A percentile compares a stretch with the other conserved stretches of the same genome.
Conservation (phyloP, 2,797 vertebrate genomes). For the Chiloscyllium punctatum region DNA sequence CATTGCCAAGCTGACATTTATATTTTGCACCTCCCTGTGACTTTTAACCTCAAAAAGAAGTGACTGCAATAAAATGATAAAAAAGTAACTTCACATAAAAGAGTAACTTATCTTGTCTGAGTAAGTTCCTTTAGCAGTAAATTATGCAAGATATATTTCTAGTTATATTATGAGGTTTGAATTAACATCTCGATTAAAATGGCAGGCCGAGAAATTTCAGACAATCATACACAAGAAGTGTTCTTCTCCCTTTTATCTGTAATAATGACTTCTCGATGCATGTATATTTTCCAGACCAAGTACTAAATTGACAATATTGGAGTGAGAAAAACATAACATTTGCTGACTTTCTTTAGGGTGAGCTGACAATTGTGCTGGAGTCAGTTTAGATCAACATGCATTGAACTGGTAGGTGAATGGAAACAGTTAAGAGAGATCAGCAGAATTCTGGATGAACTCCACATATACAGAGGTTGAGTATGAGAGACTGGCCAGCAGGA, state of each 20-base stretch:
- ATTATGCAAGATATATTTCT: not conserved
- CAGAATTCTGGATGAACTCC: not conserved
- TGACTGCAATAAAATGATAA: not conserved
- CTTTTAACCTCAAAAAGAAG: not conserved
- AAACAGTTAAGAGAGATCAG: not conserved
- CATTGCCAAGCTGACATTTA: not conserved
- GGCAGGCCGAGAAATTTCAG: not conserved
- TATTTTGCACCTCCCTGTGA: not conserved
- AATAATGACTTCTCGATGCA: not conserved
- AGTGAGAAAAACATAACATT: not conserved
- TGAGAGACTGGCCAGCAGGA: not conserved
- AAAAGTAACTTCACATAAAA: not conserved
- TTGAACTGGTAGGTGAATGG: not conserved
- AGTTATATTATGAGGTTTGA: not conserved
- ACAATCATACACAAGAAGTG: not conserved
- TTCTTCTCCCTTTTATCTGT: not conserved
- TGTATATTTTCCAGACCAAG: not conserved
- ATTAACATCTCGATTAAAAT: constrained; percentile 2
- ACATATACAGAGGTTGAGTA: not conserved
- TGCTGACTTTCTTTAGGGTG: not conserved
- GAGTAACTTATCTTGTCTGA: not conserved
- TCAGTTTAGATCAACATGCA: not conserved
- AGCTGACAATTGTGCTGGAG: not conserved
- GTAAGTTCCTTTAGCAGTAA: not conserved
- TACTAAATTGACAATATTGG: not conserved